These are phyloP conservation scores for Dyspetes luteomarginatus DNA, from an alignment of 2,888 invertebrate genomes.

Conservation along the genomic window DNA sequence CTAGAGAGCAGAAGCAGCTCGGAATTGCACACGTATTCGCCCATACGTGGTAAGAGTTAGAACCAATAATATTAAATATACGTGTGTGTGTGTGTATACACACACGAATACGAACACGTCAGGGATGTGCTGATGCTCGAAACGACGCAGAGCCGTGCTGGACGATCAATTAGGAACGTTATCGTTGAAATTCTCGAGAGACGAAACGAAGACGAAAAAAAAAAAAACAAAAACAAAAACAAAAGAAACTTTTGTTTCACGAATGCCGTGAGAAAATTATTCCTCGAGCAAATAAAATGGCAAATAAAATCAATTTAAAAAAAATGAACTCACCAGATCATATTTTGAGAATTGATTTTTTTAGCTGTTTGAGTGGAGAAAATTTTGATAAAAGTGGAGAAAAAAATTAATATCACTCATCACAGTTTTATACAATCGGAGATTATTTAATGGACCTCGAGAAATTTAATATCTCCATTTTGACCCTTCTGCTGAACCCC, in stretches of 20 bases:
- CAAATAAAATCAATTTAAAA: too few relatives aligned
- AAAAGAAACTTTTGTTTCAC: too few relatives aligned
- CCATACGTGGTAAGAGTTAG: constrained; percentile 62
- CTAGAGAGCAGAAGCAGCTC: constrained; percentile 15
- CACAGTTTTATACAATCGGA: constrained; percentile 47
- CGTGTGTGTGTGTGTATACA: neutral
- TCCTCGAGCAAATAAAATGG: too few relatives aligned
- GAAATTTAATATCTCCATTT: constrained; percentile 57
- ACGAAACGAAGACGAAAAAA: neutral
- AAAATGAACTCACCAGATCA: too few relatives aligned
- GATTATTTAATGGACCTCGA: constrained; percentile 54
- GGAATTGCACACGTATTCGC: constrained; percentile 52
- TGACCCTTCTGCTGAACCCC: constrained; percentile 39
- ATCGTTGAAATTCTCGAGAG: constrained; percentile 48
- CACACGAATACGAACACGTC: neutral
- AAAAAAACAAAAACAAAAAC: neutral
- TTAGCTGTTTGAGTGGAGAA: too few relatives aligned
- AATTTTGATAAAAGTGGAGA: too few relatives aligned
- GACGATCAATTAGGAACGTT: constrained; percentile 59
- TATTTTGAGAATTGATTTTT: too few relatives aligned
- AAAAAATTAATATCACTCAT: constrained; percentile 57
- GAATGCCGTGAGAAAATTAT: too few relatives aligned
- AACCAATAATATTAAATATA: constrained; percentile 56
- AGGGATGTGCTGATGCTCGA: neutral
- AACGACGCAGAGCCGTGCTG: neutral